phyloP scores from a whole-genome alignment of 2,888 invertebrate genomes.

The Cerastis leucographa region DNA sequence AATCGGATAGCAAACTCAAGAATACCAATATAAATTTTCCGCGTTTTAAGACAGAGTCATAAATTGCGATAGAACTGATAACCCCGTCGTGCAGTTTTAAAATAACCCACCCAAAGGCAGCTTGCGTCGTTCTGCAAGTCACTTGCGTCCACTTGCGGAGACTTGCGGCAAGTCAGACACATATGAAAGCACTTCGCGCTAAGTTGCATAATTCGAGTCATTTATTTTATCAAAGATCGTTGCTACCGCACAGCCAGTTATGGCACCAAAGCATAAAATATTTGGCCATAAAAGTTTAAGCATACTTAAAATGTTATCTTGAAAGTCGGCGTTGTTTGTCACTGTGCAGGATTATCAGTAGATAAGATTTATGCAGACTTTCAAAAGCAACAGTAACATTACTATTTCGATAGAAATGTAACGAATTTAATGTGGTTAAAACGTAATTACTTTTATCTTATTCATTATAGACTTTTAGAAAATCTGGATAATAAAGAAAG shows the following conservation, averaged over 20 bases:
- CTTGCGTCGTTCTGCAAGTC: slow-evolving; percentile 41
- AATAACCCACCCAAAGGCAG: slow-evolving; percentile 58
- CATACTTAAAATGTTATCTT: slow-evolving; percentile 66
- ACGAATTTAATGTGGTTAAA: neutral
- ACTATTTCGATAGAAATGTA: neutral
- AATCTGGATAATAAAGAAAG: neutral
- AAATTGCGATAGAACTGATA: slow-evolving; percentile 66
- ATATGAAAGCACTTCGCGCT: slow-evolving; percentile 56
- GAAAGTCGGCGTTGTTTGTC: slow-evolving; percentile 43
- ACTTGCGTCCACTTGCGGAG: slow-evolving; percentile 39
- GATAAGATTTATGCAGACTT: slow-evolving; percentile 1
- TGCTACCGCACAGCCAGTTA: slow-evolving; percentile 60
- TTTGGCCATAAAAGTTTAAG: slow-evolving; percentile 66
- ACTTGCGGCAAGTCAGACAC: slow-evolving; percentile 47
- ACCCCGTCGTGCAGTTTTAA: slow-evolving; percentile 65
- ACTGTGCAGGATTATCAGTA: slow-evolving; percentile 17
- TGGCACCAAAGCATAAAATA: slow-evolving; percentile 66
- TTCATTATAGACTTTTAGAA: neutral
- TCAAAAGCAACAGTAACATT: neutral
- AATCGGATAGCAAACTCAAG: slow-evolving; percentile 62
- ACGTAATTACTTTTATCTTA: neutral
- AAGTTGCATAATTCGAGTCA: slow-evolving; percentile 66
- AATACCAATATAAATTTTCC: slow-evolving; percentile 62
- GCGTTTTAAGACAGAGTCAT: slow-evolving; percentile 59
- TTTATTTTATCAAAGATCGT: slow-evolving; percentile 67